These are phyloP conservation scores for Drosophila busckii DNA, from an alignment of 1,140 invertebrate species.

Conservation along the genomic window DNA sequence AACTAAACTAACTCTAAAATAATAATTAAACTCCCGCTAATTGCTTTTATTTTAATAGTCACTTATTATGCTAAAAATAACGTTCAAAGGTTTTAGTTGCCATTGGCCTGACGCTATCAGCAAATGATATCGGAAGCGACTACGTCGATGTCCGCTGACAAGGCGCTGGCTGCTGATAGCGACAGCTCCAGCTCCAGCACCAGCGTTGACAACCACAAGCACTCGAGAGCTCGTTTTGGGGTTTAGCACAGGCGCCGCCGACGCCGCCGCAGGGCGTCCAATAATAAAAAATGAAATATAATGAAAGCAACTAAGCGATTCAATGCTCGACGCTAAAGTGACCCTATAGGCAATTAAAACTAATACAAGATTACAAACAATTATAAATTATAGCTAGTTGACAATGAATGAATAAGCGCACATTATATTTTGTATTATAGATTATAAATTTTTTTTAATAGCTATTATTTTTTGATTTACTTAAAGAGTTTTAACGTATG, in stretches of 20 bases:
- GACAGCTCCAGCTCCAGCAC: too few relatives aligned
- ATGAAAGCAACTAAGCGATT: neutral
- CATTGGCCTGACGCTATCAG: constrained; percentile 25
- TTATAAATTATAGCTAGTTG: too few relatives aligned
- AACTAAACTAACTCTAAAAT: too few relatives aligned
- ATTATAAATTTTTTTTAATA: too few relatives aligned
- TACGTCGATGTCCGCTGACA: constrained; percentile 22
- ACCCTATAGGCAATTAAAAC: too few relatives aligned
- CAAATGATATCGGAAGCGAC: constrained; percentile 44
- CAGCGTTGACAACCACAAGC: constrained; percentile 7
- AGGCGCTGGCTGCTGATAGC: constrained; percentile 19
- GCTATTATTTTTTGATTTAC: too few relatives aligned
- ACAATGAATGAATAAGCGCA: too few relatives aligned
- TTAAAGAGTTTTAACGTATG: too few relatives aligned
- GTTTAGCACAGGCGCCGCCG: constrained; percentile 25
- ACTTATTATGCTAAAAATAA: neutral
- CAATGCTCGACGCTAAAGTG: neutral
- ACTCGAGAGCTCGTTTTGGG: constrained; percentile 2
- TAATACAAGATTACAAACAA: too few relatives aligned
- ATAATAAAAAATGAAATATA: constrained; percentile 3
- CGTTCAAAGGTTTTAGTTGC: constrained; percentile 2
- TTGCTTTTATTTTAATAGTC: too few relatives aligned
- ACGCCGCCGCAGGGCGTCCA: constrained; percentile 25
- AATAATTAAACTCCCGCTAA: too few relatives aligned
- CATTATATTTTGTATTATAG: too few relatives aligned